phyloP scores from a whole-genome alignment of 2,797 vertebrate genomes.

The Enteromius paludinosus region DNA sequence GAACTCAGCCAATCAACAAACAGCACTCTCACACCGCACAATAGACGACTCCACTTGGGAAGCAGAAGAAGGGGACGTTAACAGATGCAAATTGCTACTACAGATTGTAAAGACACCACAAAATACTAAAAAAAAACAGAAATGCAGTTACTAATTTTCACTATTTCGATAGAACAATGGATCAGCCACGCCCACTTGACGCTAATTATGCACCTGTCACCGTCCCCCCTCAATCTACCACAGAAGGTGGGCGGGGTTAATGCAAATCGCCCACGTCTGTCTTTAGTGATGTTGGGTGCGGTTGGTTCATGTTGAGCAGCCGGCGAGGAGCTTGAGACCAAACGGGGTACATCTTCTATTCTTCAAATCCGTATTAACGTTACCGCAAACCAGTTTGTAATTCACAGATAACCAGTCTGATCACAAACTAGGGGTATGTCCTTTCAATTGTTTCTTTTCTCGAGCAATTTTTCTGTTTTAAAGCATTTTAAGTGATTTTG shows the following conservation, averaged over 20 bases:
- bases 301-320: conserved; percentile 10
- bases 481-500: neutral
- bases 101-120: neutral
- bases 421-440: conserved; percentile 14
- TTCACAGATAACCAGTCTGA: neutral
- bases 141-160: neutral
- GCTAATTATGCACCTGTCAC: conserved; percentile 24
- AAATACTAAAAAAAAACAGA: neutral
- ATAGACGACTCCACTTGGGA: conserved; percentile 1
- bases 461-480: neutral
- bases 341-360: neutral
- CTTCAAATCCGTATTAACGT: neutral
- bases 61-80: neutral
- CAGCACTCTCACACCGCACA: neutral
- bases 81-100: neutral
- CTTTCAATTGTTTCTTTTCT: neutral
- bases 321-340: neutral
- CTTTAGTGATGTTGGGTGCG: conserved; percentile 19
- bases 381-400: neutral
- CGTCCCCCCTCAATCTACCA: neutral
- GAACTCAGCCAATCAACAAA: conserved; percentile 3
- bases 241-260: conserved; percentile 18
- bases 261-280: neutral
- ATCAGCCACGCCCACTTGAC: neutral
- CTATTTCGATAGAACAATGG: neutral